Evolutionary conservation across 2,113 vertebrate genomes (phyloP), one percentile per base, ranked within the genome.

Genomic region (Cavia aperea): DNA sequence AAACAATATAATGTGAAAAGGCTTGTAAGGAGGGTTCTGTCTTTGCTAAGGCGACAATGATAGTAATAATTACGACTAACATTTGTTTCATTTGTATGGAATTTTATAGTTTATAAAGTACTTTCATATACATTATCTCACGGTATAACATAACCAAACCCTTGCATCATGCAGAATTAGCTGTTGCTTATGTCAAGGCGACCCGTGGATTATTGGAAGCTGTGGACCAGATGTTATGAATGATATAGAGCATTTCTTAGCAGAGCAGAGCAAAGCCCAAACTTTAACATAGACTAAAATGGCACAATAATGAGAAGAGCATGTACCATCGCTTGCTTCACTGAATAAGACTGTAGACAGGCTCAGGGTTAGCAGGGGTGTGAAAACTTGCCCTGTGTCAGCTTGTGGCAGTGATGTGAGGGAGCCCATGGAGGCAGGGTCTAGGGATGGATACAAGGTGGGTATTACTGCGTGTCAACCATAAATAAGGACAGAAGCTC

Each of bases 181-280:
- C 83, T 89, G 46, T 92, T 95, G 83, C 77, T 93, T 90, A 83
- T 95, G 62, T 93, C 86, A 90, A 77, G 62, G 60, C 83, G 75
- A 88, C 66, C 26, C 33, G 2, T 83, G 73, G 79, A 16, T 72
- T 92, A 68, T 79, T 94, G 85, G 79, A 94, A 94, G 86, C 86
- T 94, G 82, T 60, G 49, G 65, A 31, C 91, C 94, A 97, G 94
- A 96, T 95, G 92, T 94, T 88, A 86, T 33, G 73, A 94, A 79
- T 68, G 90, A 49, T 81, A 54, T 49, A 88, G 60, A 93, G 26
- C 94, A 26, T 75, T 90, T 94, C 78, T 95, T 92, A 86, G 83
- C 82, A 94, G 46, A 58, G 33, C 10, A 60, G 23, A 86, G 49
- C 86, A 89, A 62, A 36, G 49, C 75, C 63, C 9, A 72, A 92